phyloP scores from a whole-genome alignment of 2,113 vertebrate genomes.

The Empidonax alnorum region DNA sequence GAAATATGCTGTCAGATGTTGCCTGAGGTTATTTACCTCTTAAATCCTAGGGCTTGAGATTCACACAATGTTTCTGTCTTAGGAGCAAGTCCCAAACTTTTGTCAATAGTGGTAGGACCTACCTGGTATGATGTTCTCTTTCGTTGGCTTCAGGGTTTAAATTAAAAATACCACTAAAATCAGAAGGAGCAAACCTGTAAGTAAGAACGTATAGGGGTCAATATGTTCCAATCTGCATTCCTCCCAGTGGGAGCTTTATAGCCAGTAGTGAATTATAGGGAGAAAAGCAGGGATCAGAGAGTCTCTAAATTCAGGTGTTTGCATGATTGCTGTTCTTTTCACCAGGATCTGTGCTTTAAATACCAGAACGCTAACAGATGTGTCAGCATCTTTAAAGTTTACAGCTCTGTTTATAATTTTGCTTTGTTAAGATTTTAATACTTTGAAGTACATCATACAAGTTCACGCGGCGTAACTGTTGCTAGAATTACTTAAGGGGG shows the following conservation, averaged over 20 bases:
- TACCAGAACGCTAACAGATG: not conserved
- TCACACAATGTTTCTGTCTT: not conserved
- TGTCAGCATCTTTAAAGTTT: slow-evolving; percentile 42
- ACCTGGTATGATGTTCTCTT: not conserved
- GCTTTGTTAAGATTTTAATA: slow-evolving; percentile 7
- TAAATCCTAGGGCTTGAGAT: not conserved
- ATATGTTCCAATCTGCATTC: not conserved
- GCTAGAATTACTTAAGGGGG: not conserved
- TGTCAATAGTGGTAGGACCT: not conserved
- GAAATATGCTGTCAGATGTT: not conserved
- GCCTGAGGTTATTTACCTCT: not conserved
- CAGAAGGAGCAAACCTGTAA: not conserved
- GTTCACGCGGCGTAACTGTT: not conserved
- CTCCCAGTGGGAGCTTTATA: not conserved
- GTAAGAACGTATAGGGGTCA: not conserved
- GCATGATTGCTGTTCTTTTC: not conserved
- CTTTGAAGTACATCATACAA: not conserved
- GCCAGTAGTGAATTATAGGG: not conserved
- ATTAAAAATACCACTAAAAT: not conserved
- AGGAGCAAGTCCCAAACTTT: not conserved
- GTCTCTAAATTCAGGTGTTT: slow-evolving; percentile 1
- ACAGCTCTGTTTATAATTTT: slow-evolving; percentile 38
- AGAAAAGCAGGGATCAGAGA: not conserved
- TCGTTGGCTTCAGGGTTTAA: not conserved
- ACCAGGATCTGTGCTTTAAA: not conserved